Conservation (phyloP, 2,888 invertebrate species). For the Lepidochrysops patricia region DNA sequence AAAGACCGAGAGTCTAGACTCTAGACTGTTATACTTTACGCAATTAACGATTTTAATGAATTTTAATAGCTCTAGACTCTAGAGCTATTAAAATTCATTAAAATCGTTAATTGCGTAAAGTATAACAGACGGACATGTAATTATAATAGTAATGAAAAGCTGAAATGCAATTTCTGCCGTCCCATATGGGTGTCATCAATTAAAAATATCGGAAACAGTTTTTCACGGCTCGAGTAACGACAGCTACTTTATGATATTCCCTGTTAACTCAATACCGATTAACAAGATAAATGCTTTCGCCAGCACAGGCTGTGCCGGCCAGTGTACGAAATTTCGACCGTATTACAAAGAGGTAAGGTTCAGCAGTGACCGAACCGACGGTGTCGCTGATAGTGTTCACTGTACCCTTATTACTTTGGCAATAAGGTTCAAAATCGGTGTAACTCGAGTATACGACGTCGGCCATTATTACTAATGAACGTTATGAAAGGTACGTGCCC, state of each 20-base stretch:
- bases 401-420: neutral
- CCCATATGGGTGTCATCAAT: neutral
- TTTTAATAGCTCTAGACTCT: no score
- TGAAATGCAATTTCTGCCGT: neutral
- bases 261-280: constrained; percentile 2
- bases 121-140: no score
- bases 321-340: neutral
- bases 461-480: constrained; percentile 3
- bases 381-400: neutral
- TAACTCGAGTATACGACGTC: neutral
- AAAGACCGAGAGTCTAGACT: no score
- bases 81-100: no score
- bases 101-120: no score
- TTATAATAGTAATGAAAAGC: no score
- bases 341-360: neutral
- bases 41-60: no score
- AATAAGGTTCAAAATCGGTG: neutral
- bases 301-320: neutral
- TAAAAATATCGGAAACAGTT: neutral
- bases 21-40: no score
- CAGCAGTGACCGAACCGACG: neutral
- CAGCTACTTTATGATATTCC: neutral
- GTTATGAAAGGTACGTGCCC: constrained; percentile 5
- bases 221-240: neutral
- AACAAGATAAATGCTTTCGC: neutral